Evolutionary conservation across 2,113 vertebrate genomes (phyloP).

Genomic region (Onychorhynchus coronatus): DNA sequence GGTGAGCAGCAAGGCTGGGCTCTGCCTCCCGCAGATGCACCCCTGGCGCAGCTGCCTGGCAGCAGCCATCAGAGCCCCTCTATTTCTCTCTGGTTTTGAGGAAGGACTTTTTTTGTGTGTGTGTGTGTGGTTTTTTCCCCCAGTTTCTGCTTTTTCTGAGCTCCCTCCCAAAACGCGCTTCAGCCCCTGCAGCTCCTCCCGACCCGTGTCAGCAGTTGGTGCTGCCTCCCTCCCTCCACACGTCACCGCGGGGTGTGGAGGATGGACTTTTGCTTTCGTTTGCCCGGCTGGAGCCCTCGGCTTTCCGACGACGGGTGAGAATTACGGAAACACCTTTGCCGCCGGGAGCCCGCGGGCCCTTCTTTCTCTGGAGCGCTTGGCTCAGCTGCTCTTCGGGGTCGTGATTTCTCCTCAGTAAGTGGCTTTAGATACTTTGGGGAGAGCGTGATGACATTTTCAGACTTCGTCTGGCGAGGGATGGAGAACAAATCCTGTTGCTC

Average conservation of each 20-base stretch:
- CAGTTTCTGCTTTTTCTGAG: background rate
- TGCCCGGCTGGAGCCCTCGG: background rate
- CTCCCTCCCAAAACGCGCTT: rapidly evolving
- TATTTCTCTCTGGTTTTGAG: background rate
- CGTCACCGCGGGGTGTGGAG: background rate
- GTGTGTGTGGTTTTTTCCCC: too few relatives aligned
- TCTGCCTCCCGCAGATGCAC: background rate
- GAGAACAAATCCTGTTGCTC: background rate
- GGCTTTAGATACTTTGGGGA: background rate
- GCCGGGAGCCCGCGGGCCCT: too few relatives aligned
- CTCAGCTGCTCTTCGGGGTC: background rate
- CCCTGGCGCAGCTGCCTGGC: rapidly evolving
- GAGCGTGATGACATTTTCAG: background rate
- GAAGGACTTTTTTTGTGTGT: background rate
- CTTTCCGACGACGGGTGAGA: background rate
- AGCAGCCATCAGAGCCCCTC: background rate
- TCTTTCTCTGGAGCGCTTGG: rapidly evolving
- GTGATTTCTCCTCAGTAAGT: background rate
- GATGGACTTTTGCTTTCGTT: constrained; percentile 18
- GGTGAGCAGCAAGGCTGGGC: background rate
- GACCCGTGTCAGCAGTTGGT: rapidly evolving
- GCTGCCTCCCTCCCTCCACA: background rate
- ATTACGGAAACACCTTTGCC: background rate
- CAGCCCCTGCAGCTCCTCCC: background rate
- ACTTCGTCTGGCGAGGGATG: rapidly evolving